phyloP scores from a whole-genome alignment of 2,888 invertebrate genomes.

The Seira sanloemensis region DNA sequence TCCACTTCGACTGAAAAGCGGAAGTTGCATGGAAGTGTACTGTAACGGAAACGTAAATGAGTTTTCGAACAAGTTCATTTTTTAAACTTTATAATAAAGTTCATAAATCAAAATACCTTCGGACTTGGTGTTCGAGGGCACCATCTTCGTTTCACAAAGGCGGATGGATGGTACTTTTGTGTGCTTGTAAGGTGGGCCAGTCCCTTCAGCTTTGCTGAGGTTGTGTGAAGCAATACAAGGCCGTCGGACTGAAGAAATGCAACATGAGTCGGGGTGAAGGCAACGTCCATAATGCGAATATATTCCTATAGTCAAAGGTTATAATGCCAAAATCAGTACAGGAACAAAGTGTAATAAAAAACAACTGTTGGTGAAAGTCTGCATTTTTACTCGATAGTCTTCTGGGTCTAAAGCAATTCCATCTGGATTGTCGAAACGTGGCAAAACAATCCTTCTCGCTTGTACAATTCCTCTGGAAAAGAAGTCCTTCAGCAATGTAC shows the following conservation, averaged over 20 bases:
- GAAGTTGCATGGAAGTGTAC: slow-evolving; percentile 41
- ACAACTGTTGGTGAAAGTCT: too few species aligned
- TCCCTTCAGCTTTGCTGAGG: slow-evolving; percentile 33
- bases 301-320: slow-evolving; percentile 42
- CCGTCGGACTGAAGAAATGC: slow-evolving; percentile 48
- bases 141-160: slow-evolving; percentile 59
- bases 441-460: not conserved
- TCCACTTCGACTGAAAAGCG: slow-evolving; percentile 48
- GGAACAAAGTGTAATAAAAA: too few species aligned
- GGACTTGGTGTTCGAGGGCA: slow-evolving; percentile 50
- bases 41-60: too few species aligned
- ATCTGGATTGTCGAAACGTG: not conserved
- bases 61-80: not conserved
- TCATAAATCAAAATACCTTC: not conserved
- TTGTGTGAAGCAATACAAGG: slow-evolving; percentile 45
- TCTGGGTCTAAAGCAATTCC: not conserved
- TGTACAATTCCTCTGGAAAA: not conserved
- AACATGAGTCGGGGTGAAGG: slow-evolving; percentile 62
- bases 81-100: not conserved
- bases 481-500: slow-evolving; percentile 40
- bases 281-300: slow-evolving; percentile 36
- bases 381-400: too few species aligned
- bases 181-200: not conserved
- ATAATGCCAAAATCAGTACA: too few species aligned
- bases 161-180: slow-evolving; percentile 27